These are phyloP conservation scores for Heterodera carotae DNA, from an alignment of 1,140 invertebrate genomes.

Conservation along the genomic window DNA sequence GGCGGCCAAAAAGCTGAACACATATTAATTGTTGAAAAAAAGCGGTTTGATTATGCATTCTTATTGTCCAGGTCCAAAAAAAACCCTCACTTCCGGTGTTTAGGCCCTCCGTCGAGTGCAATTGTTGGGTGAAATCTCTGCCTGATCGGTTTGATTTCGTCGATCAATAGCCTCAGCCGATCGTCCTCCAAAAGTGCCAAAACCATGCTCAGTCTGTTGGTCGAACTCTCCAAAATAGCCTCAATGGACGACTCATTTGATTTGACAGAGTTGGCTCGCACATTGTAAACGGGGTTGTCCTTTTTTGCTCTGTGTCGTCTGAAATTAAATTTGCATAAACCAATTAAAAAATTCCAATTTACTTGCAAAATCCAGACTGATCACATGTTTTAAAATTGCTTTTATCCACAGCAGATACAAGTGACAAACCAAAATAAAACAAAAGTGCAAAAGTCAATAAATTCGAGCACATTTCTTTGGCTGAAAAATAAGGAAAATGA, in stretches of 20 bases:
- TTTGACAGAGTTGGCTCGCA: slow-evolving; percentile 45
- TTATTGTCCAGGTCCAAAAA: neutral
- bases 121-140: slow-evolving; percentile 52
- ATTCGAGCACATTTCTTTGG: neutral
- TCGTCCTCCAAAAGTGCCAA: slow-evolving; percentile 55
- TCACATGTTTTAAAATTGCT: slow-evolving; percentile 65
- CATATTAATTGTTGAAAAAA: slow-evolving; percentile 5
- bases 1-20: slow-evolving; percentile 35
- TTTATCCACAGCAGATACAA: slow-evolving; percentile 46
- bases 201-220: slow-evolving; percentile 52
- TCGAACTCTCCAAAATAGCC: slow-evolving; percentile 40
- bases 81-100: slow-evolving; percentile 46
- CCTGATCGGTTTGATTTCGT: slow-evolving; percentile 55
- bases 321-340: slow-evolving; percentile 27
- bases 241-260: slow-evolving; percentile 52
- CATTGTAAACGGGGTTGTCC: slow-evolving; percentile 47
- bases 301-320: slow-evolving; percentile 48
- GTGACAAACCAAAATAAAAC: slow-evolving; percentile 10
- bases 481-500: neutral
- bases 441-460: neutral
- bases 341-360: slow-evolving; percentile 19
- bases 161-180: slow-evolving; percentile 54
- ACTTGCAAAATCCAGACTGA: slow-evolving; percentile 63
- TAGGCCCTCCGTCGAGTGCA: slow-evolving; percentile 57
- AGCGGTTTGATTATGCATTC: neutral